Evolutionary conservation across 2,797 vertebrate genomes (phyloP), one percentile per base, ranked within the genome.

Genomic region (Dicrostonyx torquatus): DNA sequence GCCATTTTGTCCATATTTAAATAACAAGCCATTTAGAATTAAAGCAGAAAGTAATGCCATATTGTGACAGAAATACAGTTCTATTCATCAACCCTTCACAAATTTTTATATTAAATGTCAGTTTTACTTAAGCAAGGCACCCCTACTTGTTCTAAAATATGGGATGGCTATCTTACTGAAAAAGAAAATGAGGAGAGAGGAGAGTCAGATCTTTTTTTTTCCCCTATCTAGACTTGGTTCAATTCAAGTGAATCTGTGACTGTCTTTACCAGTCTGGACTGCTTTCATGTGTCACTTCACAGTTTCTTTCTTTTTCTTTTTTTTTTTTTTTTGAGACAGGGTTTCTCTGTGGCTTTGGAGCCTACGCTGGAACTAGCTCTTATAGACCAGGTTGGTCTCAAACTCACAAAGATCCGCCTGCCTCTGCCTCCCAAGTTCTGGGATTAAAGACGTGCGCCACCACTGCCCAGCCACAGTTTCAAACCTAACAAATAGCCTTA

Each of bases 11-110:
- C 90, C 93, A 96, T 94, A 96, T 95, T 96, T 96, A 95, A 97
- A 94, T 94, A 96, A 96, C 92, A 96, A 97, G 95, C 84, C 95
- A 92, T 93, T 96, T 87, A 92, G 96, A 86, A 97, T 93, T 94
- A 95, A 97, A 97, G 95, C 95, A 97, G 93, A 94, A 95, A 18
- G 7, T 87, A 83, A 88, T 87, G 95, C 79, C 95, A 97, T 92
- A 92, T 55, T 50, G 88, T 95, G 93, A 96, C 93, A 97, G 70
- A 85, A 86, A 37, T 87, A 94, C 80, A 95, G 94, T 93, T 97
- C 91, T 91, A 93, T 68, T 86, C 84, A 90, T 48, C 83, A 87
- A 84, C 34, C 95, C 77, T 73, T 88, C 95, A 94, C 89, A 95
- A 62, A 92, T 86, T 93, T 86, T 93, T 72, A 84, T 91, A 90